Evolutionary conservation across 2,113 vertebrate genomes (phyloP), one percentile per base, ranked within the genome.

Genomic region (Oncorhynchus mykiss): DNA sequence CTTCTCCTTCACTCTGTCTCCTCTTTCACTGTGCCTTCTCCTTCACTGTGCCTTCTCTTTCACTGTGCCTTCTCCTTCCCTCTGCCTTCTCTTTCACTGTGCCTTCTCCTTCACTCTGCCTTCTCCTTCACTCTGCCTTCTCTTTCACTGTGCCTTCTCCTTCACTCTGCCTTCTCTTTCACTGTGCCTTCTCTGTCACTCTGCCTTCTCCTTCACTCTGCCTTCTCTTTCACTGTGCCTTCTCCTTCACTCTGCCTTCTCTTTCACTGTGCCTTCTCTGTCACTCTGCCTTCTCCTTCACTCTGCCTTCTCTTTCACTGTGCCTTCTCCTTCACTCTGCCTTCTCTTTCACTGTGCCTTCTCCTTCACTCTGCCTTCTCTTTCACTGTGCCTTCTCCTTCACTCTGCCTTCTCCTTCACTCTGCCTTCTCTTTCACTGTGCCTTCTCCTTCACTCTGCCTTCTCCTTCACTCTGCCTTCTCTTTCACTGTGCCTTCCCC

Each of bases 131-230:
- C 34, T 39, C 1, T 39, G 34, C 34, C 34, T 39, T 39, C 34
- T 74, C 27, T 12, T 79, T 75, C 78, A 70, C 84, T 31, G 9
- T 86, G 88, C 86, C 82, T 82, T 80, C 80, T 78, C 84, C 75
- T 25, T 25, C 25, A 25, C 25, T 25, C 1, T 25, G 25, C 25
- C 25, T 25, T 25, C 25, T 25, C 25, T 2, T 25, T 25, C 25
- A 25, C 71, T 75, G 72, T 76, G 79, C 80, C 39, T 45, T 0
- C 39, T 45, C 39, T 2, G 2, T 45, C 8, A 9, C 39, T 11
- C 8, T 45, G 25, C 25, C 25, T 25, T 0, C 39, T 45, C 39
- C 7, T 9, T 45, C 8, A 9, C 39, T 11, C 8, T 45, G 25
- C 25, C 25, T 25, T 25, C 25, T 25, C 25, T 1, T 25, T 25